phyloP scores from a whole-genome alignment of 1,140 invertebrate species.

The Aporrectodea caliginosa region DNA sequence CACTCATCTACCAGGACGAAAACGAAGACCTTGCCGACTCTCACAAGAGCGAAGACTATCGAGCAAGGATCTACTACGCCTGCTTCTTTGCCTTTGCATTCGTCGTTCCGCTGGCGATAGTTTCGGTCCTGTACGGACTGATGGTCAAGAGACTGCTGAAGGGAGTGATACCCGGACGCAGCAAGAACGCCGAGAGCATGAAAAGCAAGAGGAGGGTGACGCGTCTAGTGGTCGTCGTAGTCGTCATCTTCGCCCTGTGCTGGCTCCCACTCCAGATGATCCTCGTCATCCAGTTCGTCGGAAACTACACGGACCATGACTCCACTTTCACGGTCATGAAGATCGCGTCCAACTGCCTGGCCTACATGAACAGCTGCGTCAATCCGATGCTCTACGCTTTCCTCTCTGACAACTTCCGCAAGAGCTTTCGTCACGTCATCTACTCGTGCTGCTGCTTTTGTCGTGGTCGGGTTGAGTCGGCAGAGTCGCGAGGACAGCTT shows the following conservation, averaged over 20 bases:
- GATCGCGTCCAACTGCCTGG: conserved; percentile 73
- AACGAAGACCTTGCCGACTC: not conserved
- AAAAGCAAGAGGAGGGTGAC: conserved; percentile 81
- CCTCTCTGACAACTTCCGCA: conserved; percentile 29
- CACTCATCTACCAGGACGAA: not conserved
- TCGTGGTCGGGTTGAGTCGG: not conserved
- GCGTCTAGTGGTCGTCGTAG: conserved; percentile 86
- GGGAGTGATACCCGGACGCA: conserved; percentile 65
- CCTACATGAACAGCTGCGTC: conserved; percentile 27
- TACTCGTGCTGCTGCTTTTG: not conserved
- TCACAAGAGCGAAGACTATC: not conserved
- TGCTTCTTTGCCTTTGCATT: conserved; percentile 57
- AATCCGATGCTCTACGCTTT: conserved; percentile 31
- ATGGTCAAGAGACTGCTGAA: conserved; percentile 69
- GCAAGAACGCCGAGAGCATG: conserved; percentile 66
- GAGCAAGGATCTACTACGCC: conserved; percentile 44
- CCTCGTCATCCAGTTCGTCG: conserved; percentile 54
- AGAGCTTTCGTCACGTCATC: conserved; percentile 25
- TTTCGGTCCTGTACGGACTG: conserved; percentile 82
- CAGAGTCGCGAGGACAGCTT: not conserved
- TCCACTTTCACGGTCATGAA: conserved; percentile 66
- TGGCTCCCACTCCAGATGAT: conserved; percentile 87
- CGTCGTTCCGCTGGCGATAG: conserved; percentile 61
- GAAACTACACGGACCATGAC: conserved; percentile 35
- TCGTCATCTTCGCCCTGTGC: conserved; percentile 88